phyloP scores from a whole-genome alignment of 2,113 vertebrate genomes.

The Deroptyus accipitrinus region DNA sequence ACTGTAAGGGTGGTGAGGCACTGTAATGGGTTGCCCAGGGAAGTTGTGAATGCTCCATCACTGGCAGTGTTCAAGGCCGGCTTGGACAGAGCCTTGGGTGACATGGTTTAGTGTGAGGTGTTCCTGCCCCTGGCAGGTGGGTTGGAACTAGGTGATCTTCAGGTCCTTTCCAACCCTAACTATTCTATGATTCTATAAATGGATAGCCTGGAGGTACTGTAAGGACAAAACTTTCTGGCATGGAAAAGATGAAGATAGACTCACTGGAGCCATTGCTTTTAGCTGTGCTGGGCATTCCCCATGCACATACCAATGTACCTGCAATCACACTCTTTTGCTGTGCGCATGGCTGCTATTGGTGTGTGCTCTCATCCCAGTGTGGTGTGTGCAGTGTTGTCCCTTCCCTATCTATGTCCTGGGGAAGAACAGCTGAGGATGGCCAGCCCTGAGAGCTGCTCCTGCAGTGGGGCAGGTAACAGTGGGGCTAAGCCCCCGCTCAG shows the following conservation, averaged over 20 bases:
- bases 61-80: too few relatives aligned
- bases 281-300: neutral
- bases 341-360: rapidly evolving
- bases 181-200: too few relatives aligned
- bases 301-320: rapidly evolving
- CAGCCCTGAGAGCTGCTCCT: neutral
- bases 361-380: neutral
- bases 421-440: neutral
- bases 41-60: too few relatives aligned
- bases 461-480: rapidly evolving
- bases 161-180: too few relatives aligned
- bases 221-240: neutral
- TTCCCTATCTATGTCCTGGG: neutral
- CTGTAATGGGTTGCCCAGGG: too few relatives aligned
- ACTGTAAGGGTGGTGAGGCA: too few relatives aligned
- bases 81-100: too few relatives aligned
- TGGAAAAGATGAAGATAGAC: neutral
- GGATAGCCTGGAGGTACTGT: neutral
- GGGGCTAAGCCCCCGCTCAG: neutral
- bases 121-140: too few relatives aligned
- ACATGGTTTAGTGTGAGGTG: too few relatives aligned
- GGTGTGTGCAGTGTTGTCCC: neutral
- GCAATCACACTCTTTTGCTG: neutral
- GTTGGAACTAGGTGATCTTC: too few relatives aligned
- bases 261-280: neutral